These are phyloP conservation scores for Sphenodon punctatus DNA, from an alignment of 2,797 vertebrate genomes.

Conservation along the genomic window DNA sequence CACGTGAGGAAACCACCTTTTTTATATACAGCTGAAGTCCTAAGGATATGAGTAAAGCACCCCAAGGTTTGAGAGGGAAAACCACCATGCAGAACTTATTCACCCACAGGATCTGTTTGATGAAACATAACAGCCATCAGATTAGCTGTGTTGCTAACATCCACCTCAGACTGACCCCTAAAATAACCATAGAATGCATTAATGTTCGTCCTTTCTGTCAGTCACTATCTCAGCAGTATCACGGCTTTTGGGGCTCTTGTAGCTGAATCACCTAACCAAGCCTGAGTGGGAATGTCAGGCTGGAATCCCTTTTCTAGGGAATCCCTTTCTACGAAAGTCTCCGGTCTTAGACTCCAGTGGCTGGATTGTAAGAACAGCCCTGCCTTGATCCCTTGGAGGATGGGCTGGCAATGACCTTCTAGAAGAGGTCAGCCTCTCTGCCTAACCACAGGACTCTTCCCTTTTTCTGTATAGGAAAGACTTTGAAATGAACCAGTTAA, in stretches of 20 bases:
- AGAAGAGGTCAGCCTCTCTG: background rate
- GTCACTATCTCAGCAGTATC: too few relatives aligned
- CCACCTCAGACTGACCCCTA: background rate
- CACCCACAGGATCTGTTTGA: background rate
- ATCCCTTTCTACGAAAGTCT: too few relatives aligned
- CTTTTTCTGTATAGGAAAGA: conserved; percentile 81
- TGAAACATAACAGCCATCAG: background rate
- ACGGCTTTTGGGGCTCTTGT: too few relatives aligned
- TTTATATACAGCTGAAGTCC: accelerated
- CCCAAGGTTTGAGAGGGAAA: background rate
- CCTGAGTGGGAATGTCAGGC: too few relatives aligned
- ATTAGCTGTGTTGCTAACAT: background rate
- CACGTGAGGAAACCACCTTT: background rate
- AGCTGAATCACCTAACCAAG: too few relatives aligned
- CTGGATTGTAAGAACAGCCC: background rate
- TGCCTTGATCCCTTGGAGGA: background rate
- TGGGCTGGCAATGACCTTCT: background rate
- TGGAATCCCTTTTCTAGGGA: too few relatives aligned
- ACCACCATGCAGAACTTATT: background rate
- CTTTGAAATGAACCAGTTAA: conserved; percentile 85
- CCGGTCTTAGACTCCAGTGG: background rate
- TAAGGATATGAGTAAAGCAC: background rate
- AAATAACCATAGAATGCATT: too few relatives aligned
- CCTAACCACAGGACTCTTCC: background rate
- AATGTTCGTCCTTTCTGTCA: too few relatives aligned